phyloP scores from a whole-genome alignment of 1,140 invertebrate genomes.

The Aphelinus atriplicis region DNA sequence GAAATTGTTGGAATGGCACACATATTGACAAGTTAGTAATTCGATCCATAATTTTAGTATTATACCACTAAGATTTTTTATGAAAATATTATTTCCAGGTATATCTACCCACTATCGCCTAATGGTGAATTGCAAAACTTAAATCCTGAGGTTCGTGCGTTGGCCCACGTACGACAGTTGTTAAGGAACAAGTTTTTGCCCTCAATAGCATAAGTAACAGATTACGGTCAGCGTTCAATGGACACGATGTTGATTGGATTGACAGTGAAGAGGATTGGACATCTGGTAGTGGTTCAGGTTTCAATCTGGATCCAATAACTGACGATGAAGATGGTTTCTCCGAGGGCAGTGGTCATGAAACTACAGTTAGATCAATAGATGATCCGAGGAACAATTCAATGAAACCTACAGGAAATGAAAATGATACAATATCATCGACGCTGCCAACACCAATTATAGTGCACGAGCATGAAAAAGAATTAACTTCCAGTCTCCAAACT shows the following conservation, averaged over 20 bases:
- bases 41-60: too few relatives aligned
- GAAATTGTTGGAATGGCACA: conserved; percentile 89
- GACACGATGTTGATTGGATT: conserved; percentile 89
- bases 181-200: conserved; percentile 81
- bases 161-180: conserved; percentile 58
- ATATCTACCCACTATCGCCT: conserved; percentile 74
- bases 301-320: conserved; percentile 63
- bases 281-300: conserved; percentile 72
- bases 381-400: conserved; percentile 14
- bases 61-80: too few relatives aligned
- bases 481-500: too few relatives aligned
- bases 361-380: conserved; percentile 38
- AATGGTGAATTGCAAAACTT: conserved; percentile 75
- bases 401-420: too few relatives aligned
- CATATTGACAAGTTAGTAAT: conserved; percentile 74
- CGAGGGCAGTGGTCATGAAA: conserved; percentile 60
- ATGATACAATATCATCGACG: too few relatives aligned
- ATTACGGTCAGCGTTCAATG: conserved; percentile 88
- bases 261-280: conserved; percentile 67
- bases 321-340: conserved; percentile 62
- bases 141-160: conserved; percentile 74
- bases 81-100: conserved; percentile 69
- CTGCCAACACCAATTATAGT: too few relatives aligned
- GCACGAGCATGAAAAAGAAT: too few relatives aligned
- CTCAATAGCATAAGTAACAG: conserved; percentile 83